Evolutionary conservation across 2,888 invertebrate genomes (phyloP), one percentile per base, ranked within the genome.

Genomic region (Caenorhabditis drosophilae): DNA sequence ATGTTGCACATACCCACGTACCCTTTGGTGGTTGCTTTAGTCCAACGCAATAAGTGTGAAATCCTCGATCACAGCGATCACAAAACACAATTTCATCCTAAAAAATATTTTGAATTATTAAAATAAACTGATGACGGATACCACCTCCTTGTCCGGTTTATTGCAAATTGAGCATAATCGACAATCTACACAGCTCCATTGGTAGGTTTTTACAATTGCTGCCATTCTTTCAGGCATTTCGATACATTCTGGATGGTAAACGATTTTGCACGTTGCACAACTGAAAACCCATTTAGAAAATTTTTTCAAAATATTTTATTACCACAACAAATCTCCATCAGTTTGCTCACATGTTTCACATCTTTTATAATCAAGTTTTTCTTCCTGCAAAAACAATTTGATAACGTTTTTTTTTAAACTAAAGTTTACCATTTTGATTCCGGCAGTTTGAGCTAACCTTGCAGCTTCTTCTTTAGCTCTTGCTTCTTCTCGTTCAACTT

Each of bases 111-210:
- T 42, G 25, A 42, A 42, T 25, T 42, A 9, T 42, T n/a, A 42
- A 42, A 25, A 42, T 18, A 31, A 31, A 12, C 12, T 31, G 6
- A 31, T 40, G 6, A 40, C 15, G 9, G 40, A 11, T n/a, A n/a
- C 11, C 47, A 86, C 87, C 84, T 91, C 91, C 84, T 91, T 90
- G 72, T 89, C 89, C 34, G 90, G 89, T 84, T 90, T 90, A 77
- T 89, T 88, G 85, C 94, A 95, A 73, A 89, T 89, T 69, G 90
- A 89, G 86, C 95, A 95, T 47, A 89, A 89, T 87, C 94, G 94
- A 85, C 94, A 95, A 78, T 92, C 92, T 75, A 90, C 90, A 84
- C 94, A 95, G 85, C 92, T 92, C 95, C 94, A 95, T 80, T 89
- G 88, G 85, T 95, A 95, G 71, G 57, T 57, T 81, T 90, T 89